phyloP scores from a whole-genome alignment of 2,797 vertebrate genomes.

The Phrynocephalus forsythii region DNA sequence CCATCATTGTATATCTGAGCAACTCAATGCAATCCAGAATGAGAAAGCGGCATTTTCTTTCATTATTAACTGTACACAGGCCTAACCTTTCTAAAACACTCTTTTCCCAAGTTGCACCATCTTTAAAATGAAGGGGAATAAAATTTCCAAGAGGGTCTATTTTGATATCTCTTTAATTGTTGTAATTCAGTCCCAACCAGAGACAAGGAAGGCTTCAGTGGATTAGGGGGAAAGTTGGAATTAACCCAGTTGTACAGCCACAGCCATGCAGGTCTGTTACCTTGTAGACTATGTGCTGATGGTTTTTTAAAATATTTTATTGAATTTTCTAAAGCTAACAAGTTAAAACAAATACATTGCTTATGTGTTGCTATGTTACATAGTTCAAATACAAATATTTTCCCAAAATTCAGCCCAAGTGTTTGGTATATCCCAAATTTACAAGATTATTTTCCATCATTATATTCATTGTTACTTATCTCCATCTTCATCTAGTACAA shows the following conservation, averaged over 20 bases:
- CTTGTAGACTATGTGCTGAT: neutral
- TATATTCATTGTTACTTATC: too few species aligned
- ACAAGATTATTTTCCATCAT: too few species aligned
- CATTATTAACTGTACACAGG: conserved; percentile 1
- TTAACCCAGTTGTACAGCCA: neutral
- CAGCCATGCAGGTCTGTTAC: neutral
- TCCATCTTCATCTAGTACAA: too few species aligned
- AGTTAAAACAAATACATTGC: too few species aligned
- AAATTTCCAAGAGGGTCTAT: neutral
- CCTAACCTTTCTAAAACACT: neutral
- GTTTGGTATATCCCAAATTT: too few species aligned
- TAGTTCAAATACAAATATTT: too few species aligned
- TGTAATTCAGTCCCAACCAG: neutral
- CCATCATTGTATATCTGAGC: conserved; percentile 14
- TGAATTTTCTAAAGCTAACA: too few species aligned
- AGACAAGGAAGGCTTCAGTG: neutral
- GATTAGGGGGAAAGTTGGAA: neutral
- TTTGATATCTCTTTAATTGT: neutral
- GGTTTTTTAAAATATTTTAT: neutral
- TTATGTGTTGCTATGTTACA: too few species aligned
- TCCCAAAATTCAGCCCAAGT: too few species aligned
- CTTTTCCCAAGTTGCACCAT: conserved; percentile 4
- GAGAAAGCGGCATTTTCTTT: neutral
- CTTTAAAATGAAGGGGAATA: neutral
- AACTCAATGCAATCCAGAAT: conserved; percentile 17